A percentile compares a stretch with the other conserved stretches of the same genome.
These are phyloP conservation scores for Ceratothoa steindachneri DNA, from an alignment of 2,888 invertebrate species.

Conservation along the genomic window DNA sequence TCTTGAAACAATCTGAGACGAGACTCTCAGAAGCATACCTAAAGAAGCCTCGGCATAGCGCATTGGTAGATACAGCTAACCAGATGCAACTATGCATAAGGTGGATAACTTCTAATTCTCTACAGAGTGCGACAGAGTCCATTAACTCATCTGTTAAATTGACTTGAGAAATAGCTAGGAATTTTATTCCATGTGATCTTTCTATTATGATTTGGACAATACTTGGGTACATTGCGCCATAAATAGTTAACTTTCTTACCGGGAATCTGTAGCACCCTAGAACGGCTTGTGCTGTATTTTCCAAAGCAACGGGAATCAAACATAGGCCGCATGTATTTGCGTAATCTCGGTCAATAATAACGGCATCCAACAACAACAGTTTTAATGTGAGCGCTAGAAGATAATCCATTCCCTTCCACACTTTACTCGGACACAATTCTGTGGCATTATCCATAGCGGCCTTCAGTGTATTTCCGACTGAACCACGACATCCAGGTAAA, in stretches of 20 bases:
- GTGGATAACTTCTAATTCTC: not conserved
- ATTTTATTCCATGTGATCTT: not conserved
- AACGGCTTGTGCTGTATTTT: not conserved
- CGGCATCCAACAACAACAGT: not conserved
- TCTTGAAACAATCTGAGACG: not conserved
- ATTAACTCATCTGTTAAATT: constrained; percentile 2
- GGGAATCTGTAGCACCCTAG: not conserved
- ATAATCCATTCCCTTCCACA: not conserved
- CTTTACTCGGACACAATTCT: not conserved
- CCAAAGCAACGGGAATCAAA: not conserved
- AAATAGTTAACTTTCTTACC: not conserved
- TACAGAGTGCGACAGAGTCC: not conserved
- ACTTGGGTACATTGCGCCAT: constrained; percentile 5
- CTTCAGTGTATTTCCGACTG: not conserved
- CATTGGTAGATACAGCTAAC: not conserved
- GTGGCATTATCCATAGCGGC: not conserved
- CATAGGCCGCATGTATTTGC: not conserved
- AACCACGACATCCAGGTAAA: not conserved
- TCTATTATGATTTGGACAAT: not conserved
- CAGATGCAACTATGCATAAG: not conserved
- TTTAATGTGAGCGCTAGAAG: not conserved
- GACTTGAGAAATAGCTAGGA: not conserved
- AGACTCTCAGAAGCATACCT: not conserved
- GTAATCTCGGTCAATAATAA: constrained; percentile 2
- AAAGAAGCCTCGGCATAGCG: constrained; percentile 1